A percentile compares a stretch with the other conserved stretches of the same genome.
Evolutionary conservation across 2,113 vertebrate genomes (phyloP).

Genomic region (Beaufortia kweichowensis): DNA sequence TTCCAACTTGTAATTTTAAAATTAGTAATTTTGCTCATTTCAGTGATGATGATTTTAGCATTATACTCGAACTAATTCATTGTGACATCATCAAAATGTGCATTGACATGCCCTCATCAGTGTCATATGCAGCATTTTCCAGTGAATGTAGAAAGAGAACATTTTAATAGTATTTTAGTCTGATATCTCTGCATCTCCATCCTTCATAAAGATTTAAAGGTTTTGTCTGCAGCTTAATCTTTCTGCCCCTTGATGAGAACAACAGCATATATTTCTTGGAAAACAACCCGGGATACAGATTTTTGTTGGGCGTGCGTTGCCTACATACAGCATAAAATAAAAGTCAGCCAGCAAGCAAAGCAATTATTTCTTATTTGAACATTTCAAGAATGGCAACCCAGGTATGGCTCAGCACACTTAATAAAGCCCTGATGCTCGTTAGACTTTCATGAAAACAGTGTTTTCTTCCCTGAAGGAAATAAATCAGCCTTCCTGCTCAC

Average conservation of each 20-base stretch:
- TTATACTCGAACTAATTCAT: background rate
- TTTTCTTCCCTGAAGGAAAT: constrained; percentile 57
- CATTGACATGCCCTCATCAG: background rate
- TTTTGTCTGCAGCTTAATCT: constrained; percentile 24
- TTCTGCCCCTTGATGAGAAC: constrained; percentile 16
- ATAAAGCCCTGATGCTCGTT: constrained; percentile 51
- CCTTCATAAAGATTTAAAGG: constrained; percentile 46
- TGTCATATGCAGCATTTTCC: background rate
- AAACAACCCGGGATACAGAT: constrained; percentile 22
- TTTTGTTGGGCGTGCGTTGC: constrained; percentile 9
- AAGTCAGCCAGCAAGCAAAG: constrained; percentile 19
- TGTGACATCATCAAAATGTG: constrained; percentile 1
- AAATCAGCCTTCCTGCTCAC: constrained; percentile 62
- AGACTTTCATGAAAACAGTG: constrained; percentile 55
- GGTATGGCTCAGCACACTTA: constrained; percentile 35
- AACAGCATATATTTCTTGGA: constrained; percentile 20
- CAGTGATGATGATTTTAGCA: no score
- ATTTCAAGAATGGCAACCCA: constrained; percentile 9
- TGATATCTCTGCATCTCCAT: constrained; percentile 37
- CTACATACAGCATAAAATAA: constrained; percentile 11
- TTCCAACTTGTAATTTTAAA: no score
- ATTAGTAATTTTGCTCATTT: no score
- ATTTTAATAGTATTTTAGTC: constrained; percentile 38
- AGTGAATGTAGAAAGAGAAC: constrained; percentile 1
- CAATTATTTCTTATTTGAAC: constrained; percentile 18